Evolutionary conservation across 2,113 vertebrate species (phyloP), one percentile per base, ranked within the genome.

Genomic region (Dinomys branickii): DNA sequence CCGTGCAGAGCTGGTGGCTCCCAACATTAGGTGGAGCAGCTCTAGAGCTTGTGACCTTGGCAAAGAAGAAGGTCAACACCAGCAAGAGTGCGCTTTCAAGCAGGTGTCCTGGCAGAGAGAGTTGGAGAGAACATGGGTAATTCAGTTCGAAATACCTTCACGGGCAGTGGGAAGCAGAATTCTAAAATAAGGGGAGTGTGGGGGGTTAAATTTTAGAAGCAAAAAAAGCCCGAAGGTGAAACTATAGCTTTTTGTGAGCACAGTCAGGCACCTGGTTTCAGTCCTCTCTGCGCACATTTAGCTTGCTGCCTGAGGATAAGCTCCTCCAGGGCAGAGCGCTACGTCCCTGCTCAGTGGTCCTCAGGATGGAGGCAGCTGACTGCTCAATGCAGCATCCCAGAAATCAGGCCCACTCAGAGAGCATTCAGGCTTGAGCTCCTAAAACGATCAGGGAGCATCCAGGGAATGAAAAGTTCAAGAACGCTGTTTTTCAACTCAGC

Each of bases 391-490:
- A 4, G 9, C 26, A 1, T 63, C 85, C 41, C 88, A 1, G 89
- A 90, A 56, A 41, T 35, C 73, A 47, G 41, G 41, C 73, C 77
- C 14, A 33, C 65, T 65, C 0, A 1, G 33, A 22, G 38, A 86
- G 30, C 9, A 22, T 33, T 73, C 26, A 63, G 47, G 44, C 80
- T 63, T 83, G 38, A 86, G 33, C 17, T 63, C 65, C 59, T 44
- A 35, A 83, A 65, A 78, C 38, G 38, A 33, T 84, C 30, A 85
- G 69, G 58, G 58, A 52, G 82, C 59, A 85, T 54, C 20, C 35
- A 93, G 41, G 22, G 28, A 67, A 91, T 75, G 67, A 89, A 96
- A 93, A 81, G 73, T 52, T 94, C 54, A 89, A 52, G 56, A 88
- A 59, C 22, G 12, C 3, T 77, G 26, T 8, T 75, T 88, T 52